Conservation (phyloP, 2,797 vertebrate genomes). For the Brotula barbata region DNA sequence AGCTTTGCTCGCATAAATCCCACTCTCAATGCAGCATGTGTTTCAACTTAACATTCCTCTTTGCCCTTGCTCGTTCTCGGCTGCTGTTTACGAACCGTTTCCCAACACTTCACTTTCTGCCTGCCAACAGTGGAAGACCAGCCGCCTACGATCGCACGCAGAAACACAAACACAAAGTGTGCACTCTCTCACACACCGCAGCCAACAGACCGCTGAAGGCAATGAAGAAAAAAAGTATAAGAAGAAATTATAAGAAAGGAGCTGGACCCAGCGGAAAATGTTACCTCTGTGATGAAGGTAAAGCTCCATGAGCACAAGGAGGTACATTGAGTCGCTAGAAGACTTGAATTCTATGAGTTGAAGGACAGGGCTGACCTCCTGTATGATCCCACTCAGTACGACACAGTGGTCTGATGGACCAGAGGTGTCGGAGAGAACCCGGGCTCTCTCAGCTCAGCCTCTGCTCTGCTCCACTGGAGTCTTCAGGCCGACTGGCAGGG, state of each 20-base stretch:
- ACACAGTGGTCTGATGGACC: conserved; percentile 37
- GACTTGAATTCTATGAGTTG: conserved; percentile 29
- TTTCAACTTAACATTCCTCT: conserved; percentile 80
- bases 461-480: conserved; percentile 24
- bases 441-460: conserved; percentile 12
- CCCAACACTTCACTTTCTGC: conserved; percentile 46
- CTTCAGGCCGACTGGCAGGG: conserved; percentile 44
- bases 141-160: conserved; percentile 51
- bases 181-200: conserved; percentile 14
- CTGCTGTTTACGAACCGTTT: conserved; percentile 60
- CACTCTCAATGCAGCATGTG: conserved; percentile 76
- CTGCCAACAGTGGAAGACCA: conserved; percentile 59
- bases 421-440: conserved; percentile 24
- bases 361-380: conserved; percentile 44
- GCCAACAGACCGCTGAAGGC: conserved; percentile 29
- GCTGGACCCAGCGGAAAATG: conserved; percentile 26
- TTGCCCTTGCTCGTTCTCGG: conserved; percentile 62
- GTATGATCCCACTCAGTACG: conserved; percentile 44
- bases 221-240: conserved; percentile 1
- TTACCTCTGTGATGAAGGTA: conserved; percentile 71
- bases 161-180: conserved; percentile 7
- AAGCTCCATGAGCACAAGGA: conserved; percentile 60
- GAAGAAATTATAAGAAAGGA: conserved; percentile 15
- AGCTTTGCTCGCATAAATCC: conserved; percentile 38
- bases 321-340: conserved; percentile 26